Evolutionary conservation across 1,140 invertebrate species (phyloP), one percentile per base, ranked within the genome.

Genomic region (Ladona fulva): DNA sequence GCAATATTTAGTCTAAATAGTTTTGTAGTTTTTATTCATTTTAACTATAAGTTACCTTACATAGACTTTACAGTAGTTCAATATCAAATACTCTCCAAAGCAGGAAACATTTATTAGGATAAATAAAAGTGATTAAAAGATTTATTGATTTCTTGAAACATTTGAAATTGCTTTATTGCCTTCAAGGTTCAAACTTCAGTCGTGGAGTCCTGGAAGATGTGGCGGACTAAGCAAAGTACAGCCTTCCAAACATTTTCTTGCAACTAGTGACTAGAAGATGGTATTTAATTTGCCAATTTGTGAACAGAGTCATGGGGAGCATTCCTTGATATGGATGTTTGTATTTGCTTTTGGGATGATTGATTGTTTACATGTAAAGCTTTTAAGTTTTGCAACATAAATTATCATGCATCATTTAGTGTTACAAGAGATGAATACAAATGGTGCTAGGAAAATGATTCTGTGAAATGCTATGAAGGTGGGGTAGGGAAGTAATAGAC

Each of bases 101-200:
- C 3, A 6, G 12, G 19, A 75, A 16, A 11, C 10, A 10, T 24
- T 75, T 14, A 1, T 75, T 24, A 22, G 24, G 24, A 74, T 74
- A 11, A 5, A 22, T 74, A 11, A 37, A 37, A n/a, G n/a, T n/a
- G n/a, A n/a, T n/a, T n/a, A n/a, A n/a, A n/a, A n/a, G n/a, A 37
- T 37, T 66, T 22, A 75, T 24, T 75, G 24, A 1, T 24, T n/a
- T 75, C 74, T 75, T 25, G 24, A 75, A 14, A 75, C 16, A 75
- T 25, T 42, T 75, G 29, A 14, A n/a, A 22, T 66, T 66, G 22
- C 52, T 66, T 66, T 66, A 22, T 66, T 66, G 52, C 52, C 14
- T 66, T 42, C 24, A 25, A 75, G 74, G 74, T 75, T 75, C 74
- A 25, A 75, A 75, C 74, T 75, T 75, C 37, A 42, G 74, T 25